Conservation (phyloP, 1,140 invertebrate species). For the Pseudomyrmex cubaensis region DNA sequence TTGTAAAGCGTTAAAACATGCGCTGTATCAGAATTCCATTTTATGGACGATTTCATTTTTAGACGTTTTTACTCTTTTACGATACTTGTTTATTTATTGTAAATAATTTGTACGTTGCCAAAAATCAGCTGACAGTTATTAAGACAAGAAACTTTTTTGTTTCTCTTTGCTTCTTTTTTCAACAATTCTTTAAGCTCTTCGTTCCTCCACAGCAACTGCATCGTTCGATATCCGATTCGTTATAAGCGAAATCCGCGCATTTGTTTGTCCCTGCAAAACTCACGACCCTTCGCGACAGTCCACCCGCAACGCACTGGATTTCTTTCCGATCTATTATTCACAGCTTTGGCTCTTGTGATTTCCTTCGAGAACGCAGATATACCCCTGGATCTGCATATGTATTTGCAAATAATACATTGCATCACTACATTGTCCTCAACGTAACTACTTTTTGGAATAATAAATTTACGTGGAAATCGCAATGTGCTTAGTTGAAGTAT, state of each 20-base stretch:
- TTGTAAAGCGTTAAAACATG: conserved; percentile 28
- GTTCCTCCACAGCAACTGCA: neutral
- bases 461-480: neutral
- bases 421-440: neutral
- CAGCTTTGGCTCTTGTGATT: neutral
- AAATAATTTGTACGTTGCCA: neutral
- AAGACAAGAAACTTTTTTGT: neutral
- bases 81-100: neutral
- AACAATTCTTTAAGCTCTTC: neutral
- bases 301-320: neutral
- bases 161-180: neutral
- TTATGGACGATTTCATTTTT: neutral
- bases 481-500: no score
- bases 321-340: conserved; percentile 24
- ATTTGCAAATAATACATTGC: neutral
- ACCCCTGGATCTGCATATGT: neutral
- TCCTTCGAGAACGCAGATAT: neutral
- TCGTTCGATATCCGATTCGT: conserved; percentile 14
- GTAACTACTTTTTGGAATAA: neutral
- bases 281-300: neutral
- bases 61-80: neutral
- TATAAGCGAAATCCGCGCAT: neutral
- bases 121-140: neutral
- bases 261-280: conserved; percentile 15
- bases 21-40: conserved; percentile 6